Evolutionary conservation across 1,140 invertebrate species (phyloP).

Genomic region (Cydia splendana): DNA sequence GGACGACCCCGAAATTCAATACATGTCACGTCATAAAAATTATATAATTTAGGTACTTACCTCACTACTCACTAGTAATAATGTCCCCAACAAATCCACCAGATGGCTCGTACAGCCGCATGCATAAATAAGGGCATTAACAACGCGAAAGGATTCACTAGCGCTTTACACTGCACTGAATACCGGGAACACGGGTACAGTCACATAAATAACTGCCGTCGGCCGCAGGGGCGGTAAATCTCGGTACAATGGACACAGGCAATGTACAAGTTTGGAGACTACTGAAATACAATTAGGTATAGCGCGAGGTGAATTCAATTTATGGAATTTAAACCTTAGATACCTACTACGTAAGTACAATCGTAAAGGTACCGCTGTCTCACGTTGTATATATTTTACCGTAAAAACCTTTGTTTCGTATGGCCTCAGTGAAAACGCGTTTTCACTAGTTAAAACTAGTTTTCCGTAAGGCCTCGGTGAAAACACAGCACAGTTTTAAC

Average conservation of each 20-base stretch:
- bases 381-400: too few species aligned
- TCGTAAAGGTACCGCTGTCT: too few species aligned
- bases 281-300: not conserved
- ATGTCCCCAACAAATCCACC: not conserved
- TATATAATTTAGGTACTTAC: too few species aligned
- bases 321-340: not conserved
- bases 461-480: too few species aligned
- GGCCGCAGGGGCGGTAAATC: conserved; percentile 22
- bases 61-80: not conserved
- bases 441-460: too few species aligned
- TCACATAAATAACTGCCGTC: conserved; percentile 20
- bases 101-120: not conserved
- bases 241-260: conserved; percentile 17
- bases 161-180: conserved; percentile 1
- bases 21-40: too few species aligned
- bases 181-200: conserved; percentile 15
- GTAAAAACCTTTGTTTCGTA: too few species aligned
- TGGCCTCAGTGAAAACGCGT: too few species aligned
- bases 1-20: too few species aligned
- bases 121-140: conserved; percentile 16
- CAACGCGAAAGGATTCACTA: conserved; percentile 12
- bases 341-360: too few species aligned
- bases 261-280: not conserved
- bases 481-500: too few species aligned
- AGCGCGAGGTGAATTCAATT: not conserved